Base-by-base conservation (phyloP, 2,113 vertebrate genomes). In the Pavo muticus region DNA sequence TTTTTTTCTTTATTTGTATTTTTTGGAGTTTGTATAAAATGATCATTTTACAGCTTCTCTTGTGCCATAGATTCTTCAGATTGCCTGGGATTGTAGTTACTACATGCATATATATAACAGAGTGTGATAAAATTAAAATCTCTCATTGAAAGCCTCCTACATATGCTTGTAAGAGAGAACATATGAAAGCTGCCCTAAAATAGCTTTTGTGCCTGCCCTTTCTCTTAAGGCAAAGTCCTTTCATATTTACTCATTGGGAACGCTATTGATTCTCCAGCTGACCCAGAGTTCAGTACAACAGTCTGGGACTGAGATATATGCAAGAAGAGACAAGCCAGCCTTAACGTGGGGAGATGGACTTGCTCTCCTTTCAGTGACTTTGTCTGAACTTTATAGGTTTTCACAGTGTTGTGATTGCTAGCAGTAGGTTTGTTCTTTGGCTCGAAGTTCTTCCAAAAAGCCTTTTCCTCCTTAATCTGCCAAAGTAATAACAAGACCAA, bases 201-300 rank as follows among this genome's bases (percentile, higher is more conserved):
- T 65, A 35, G 71, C 10, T 35, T 21, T 8, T 0, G 10, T 1
- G 2, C 5, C 14, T 54, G 6, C 6, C 30, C 1, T 77, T 90
- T 67, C 68, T 47, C 42, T 64, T 74, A 88, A 95, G 64, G 42
- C 82, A 91, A 97, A 95, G 89, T 96, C 79, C 93, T 77, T 83
- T 91, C 15, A 10, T 95, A 8, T 95, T 93, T 95, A 75, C 72
- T 83, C 47, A 57, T 56, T 56, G 63, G 56, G 29, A 45, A 25
- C 0, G 1, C 14, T 94, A 93, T 77, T 64, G 95, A 97, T 90
- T 63, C 50, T n/a, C 24, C 68, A 35, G 45, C 1, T 85, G 82
- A 68, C 59, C 32, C 24, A 21, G 16, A 40, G 14, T 60, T 27
- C 74, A 18, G 12, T 5, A 2, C 9, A 37, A 47, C 23, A 35